Evolutionary conservation across 1,140 invertebrate genomes (phyloP), one percentile per base, ranked within the genome.

Genomic region (Drosophila orena): DNA sequence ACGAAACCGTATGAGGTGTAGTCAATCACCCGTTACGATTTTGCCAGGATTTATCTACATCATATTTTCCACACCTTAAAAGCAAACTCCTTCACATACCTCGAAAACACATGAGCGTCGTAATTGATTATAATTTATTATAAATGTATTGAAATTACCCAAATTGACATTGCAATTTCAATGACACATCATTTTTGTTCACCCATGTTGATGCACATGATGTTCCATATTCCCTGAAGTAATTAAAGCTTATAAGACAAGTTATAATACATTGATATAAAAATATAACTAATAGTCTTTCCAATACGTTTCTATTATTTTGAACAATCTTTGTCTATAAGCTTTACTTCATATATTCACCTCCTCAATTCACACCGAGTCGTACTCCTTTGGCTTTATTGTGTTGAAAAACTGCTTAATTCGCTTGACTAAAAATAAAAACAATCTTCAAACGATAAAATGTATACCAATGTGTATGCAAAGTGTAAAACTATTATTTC

Each of bases 321-420:
- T 11, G 0, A 4, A 34, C 15, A 11, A 50, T 17, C n/a, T 17
- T 10, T 34, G n/a, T 30, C 47, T 6, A 17, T 34, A 24, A 24
- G 6, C 20, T 22, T 43, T 50, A 17, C 40, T 49, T 40, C 17
- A 49, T 22, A 40, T n/a, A n/a, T 4, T 53, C 20, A 35, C 47
- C 47, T 44, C 49, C 46, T 12, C 35, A 46, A 14, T 52, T 27
- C 59, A 50, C 59, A 50, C 43, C 59, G 30, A 43, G 20, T 50
- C 61, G 44, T 40, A 22, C 6, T n/a, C 15, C 52, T 30, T 69
- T 47, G 66, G 66, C 64, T 56, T 70, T 10, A 68, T 56, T 66
- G 58, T 66, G 62, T 66, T 62, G n/a, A 15, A 60, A 46, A 38
- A 60, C 11, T 15, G 62, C 62, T 66, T 66, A 49, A 62, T 50